Conservation (phyloP, 2,113 vertebrate species). For the Neogale vison region DNA sequence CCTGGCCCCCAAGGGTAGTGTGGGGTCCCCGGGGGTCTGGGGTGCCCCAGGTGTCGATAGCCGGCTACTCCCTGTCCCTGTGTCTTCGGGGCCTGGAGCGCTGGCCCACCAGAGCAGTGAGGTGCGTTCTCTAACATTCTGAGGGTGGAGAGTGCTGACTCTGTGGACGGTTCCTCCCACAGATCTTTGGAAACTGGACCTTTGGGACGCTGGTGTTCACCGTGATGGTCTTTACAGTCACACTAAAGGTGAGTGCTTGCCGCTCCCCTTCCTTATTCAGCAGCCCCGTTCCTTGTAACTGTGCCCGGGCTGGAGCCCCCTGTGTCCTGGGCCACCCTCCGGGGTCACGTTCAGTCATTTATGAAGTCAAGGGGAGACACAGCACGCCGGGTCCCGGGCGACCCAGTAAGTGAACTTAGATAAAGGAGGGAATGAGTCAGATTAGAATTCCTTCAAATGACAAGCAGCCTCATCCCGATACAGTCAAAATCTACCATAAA, state of each 20-base stretch:
- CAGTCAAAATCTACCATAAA: not conserved
- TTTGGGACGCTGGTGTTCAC: conserved; percentile 98
- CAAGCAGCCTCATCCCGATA: not conserved
- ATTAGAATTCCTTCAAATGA: not conserved
- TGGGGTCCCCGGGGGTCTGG: not conserved
- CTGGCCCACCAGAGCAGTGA: not conserved
- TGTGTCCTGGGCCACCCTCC: accelerated
- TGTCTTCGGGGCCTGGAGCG: not conserved
- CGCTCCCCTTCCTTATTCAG: not conserved
- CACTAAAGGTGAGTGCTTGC: conserved; percentile 90
- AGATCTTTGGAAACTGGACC: conserved; percentile 99
- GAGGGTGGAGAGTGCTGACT: not conserved
- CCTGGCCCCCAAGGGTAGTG: not conserved
- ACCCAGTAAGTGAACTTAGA: accelerated
- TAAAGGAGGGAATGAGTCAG: not conserved
- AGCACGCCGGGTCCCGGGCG: accelerated
- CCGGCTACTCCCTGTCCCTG: not conserved
- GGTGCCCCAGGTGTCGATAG: accelerated
- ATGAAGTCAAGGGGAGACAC: not conserved
- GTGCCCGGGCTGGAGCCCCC: accelerated
- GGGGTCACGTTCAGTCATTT: not conserved
- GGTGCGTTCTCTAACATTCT: not conserved
- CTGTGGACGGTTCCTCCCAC: conserved; percentile 49
- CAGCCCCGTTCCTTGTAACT: accelerated
- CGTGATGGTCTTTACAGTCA: conserved; percentile 96